Evolutionary conservation across 92 coral and sea anemone species (phyloP), one percentile per base, ranked within the genome.

Genomic region (Phymanthus crucifer): DNA sequence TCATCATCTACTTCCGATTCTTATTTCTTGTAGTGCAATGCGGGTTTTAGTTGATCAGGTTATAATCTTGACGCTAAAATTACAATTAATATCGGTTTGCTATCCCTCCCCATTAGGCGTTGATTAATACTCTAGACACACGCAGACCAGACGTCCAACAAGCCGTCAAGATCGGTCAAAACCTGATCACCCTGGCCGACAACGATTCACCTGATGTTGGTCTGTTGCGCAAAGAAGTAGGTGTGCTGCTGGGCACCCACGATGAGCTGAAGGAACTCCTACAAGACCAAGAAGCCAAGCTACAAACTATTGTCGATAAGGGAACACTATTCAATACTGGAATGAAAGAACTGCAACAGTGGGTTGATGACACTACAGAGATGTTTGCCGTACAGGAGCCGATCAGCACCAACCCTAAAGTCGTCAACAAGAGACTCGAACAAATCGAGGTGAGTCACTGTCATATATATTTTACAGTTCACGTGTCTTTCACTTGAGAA

Each of bases 291-390:
- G 88, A 90, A 78, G 72, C 66, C 32, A 82, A 81, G 57, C 90
- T 92, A 46, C 85, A 92, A 78, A 84, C 78, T 82, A 85, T 87
- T 26, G 73, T 87, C 56, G 86, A 61, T 24, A 71, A 89, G 67
- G 72, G 86, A 35, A 50, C 83, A 26, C 38, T 81, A 27, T 90
- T 92, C 75, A 80, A 92, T 43, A 75, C 73, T 8, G 88, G 87
- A 80, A 90, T 92, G 72, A 82, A 80, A 45, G 92, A 92, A 40
- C 85, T 92, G 18, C 91, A 87, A 72, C 79, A 87, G 75, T 92
- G 97, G 97, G 89, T 92, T 35, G 90, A 80, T 67, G 94, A 90
- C 84, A 91, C 91, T 31, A 74, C 91, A 11, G 90, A 90, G 74
- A 85, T 50, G 48, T 90, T 91, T 18, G 84, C 94, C 24, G 84